phyloP scores from a whole-genome alignment of 2,888 invertebrate species.

The Keiferia lycopersicella region DNA sequence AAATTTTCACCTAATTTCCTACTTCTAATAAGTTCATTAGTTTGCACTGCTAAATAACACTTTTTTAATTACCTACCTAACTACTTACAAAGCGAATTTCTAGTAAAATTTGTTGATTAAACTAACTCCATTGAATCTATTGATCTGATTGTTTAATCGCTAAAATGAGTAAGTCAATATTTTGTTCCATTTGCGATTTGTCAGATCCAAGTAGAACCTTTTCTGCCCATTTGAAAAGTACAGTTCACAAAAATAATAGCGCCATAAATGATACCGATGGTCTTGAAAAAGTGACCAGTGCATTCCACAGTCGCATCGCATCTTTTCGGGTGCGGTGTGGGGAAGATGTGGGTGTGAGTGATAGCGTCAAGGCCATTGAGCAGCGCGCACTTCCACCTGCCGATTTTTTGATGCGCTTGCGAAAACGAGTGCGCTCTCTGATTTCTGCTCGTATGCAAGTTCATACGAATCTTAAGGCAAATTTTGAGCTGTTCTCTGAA shows the following conservation, averaged over 20 bases:
- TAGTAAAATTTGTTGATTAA: too few species aligned
- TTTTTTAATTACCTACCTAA: too few species aligned
- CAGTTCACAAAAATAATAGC: background rate
- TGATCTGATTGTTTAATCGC: too few species aligned
- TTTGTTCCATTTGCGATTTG: background rate
- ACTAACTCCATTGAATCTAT: too few species aligned
- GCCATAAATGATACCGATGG: background rate
- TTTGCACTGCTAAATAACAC: too few species aligned
- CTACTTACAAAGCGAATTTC: too few species aligned
- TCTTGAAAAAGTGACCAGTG: background rate
- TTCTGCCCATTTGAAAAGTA: background rate
- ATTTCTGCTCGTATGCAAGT: background rate
- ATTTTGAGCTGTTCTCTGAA: constrained; percentile 3
- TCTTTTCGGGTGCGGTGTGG: background rate
- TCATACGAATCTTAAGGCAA: background rate
- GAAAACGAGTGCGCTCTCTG: background rate
- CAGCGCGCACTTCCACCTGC: background rate
- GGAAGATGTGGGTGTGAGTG: background rate
- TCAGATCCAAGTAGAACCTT: background rate
- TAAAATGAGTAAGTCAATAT: background rate
- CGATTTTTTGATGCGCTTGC: background rate
- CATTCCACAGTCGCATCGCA: constrained; percentile 1
- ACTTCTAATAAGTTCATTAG: too few species aligned
- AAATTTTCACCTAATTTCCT: too few species aligned
- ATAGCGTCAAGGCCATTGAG: background rate